Evolutionary conservation across 2,888 invertebrate species (phyloP), one percentile per base, ranked within the genome.

Genomic region (Cancer borealis): DNA sequence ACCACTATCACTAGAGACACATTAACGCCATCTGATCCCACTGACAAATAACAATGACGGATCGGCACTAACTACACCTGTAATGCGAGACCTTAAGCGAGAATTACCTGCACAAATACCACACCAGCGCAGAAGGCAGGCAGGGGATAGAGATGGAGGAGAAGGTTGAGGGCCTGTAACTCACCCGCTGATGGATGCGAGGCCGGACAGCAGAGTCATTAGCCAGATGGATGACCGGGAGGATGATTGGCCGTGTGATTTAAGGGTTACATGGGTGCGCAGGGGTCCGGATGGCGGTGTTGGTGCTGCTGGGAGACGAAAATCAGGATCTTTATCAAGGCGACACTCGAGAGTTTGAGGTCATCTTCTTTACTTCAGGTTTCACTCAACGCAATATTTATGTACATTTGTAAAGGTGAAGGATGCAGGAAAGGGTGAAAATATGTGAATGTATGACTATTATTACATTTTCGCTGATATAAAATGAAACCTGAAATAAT

Each of bases 131-230:
- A 79, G 79, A 30, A 79, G 79, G n/a, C 46, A 88, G 88, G 46
- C 10, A 45, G 26, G 46, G 46, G 79, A 79, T 79, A 79, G 79
- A 79, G 79, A 79, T 79, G 79, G 79, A 79, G 30, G 79, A 79
- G 79, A 30, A 79, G 79, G 30, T 46, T 88, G 88, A 46, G 46
- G 46, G 47, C 30, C 88, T 46, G 46, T 47, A 47, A 49, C 88
- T 88, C 47, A 88, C 88, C 88, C 88, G 88, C 88, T 88, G 88
- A 88, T 49, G 88, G 88, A 88, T 46, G 88, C 88, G 88, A 5
- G 88, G 46, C 88, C 17, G 88, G 88, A 47, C 46, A 47, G 88
- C 46, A 10, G 88, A 49, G 79, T 79, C 79, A 79, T 79, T 79
- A 79, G 79, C 79, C 47, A 88, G 88, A 88, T 88, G 47, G 46